Percentiles rank a stretch among this genome's conserved stretches.
phyloP scores from a whole-genome alignment of 2,888 invertebrate species.

The Lacanobia oleracea region DNA sequence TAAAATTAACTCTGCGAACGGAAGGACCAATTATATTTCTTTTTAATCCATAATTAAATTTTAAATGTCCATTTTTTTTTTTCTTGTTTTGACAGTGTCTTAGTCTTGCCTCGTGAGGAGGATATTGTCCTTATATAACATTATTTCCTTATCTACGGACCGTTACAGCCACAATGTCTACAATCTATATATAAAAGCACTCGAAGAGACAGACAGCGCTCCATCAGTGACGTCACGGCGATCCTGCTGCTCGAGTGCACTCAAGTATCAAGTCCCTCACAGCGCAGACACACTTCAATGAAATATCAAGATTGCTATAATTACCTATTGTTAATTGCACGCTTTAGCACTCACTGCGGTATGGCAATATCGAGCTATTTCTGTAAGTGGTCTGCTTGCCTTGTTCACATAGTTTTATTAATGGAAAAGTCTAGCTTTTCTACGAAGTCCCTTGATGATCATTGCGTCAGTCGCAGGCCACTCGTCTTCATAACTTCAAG shows the following conservation, averaged over 20 bases:
- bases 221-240: slow-evolving; percentile 19
- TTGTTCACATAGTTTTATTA: slow-evolving; percentile 29
- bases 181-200: slow-evolving; percentile 18
- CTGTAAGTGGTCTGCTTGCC: slow-evolving; percentile 32
- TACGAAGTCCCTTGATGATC: slow-evolving; percentile 7
- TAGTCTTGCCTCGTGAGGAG: background rate
- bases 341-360: slow-evolving; percentile 33
- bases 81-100: background rate
- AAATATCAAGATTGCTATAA: slow-evolving; percentile 48
- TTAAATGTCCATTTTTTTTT: background rate
- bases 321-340: slow-evolving; percentile 47
- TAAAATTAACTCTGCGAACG: slow-evolving; percentile 2
- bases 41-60: background rate
- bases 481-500: background rate
- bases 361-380: slow-evolving; percentile 32
- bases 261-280: slow-evolving; percentile 46
- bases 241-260: slow-evolving; percentile 17
- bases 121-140: too few species aligned
- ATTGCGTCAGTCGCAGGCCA: slow-evolving; percentile 18
- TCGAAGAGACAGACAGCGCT: slow-evolving; percentile 24
- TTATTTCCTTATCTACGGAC: background rate
- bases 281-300: slow-evolving; percentile 52
- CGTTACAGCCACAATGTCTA: slow-evolving; percentile 22
- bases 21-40: slow-evolving; percentile 25
- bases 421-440: slow-evolving; percentile 32